Conservation (phyloP, 2,888 invertebrate species). For the Sphinx pinastri region DNA sequence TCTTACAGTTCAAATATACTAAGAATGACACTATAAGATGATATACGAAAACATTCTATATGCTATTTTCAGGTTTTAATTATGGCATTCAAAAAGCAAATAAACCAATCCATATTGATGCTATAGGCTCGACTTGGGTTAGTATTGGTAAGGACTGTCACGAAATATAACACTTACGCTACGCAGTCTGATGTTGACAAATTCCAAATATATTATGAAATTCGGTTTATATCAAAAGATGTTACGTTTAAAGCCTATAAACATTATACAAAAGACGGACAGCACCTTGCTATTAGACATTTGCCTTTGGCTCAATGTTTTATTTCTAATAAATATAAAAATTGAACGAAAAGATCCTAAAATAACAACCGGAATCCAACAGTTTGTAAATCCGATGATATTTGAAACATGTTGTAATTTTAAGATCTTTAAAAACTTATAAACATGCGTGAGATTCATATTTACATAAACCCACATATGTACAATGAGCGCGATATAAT, state of each 20-base stretch:
- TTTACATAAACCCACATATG: conserved; percentile 57
- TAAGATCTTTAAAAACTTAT: conserved; percentile 1
- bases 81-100: conserved; percentile 23
- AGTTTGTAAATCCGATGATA: neutral
- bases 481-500: conserved; percentile 43
- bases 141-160: neutral
- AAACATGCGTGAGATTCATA: conserved; percentile 60
- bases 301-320: conserved; percentile 78
- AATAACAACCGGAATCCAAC: conserved; percentile 25
- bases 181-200: conserved; percentile 20
- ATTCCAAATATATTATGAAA: conserved; percentile 44
- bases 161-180: conserved; percentile 3
- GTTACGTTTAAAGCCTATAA: conserved; percentile 67
- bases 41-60: conserved; percentile 1
- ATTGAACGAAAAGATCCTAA: conserved; percentile 26
- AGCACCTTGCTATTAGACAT: conserved; percentile 75
- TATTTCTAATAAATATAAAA: conserved; percentile 31
- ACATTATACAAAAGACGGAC: conserved; percentile 63
- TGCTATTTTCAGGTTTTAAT: conserved; percentile 22
- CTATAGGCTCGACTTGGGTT: conserved; percentile 4
- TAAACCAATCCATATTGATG: conserved; percentile 11
- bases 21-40: neutral
- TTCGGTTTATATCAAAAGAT: conserved; percentile 59
- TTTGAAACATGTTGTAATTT: neutral
- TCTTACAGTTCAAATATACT: conserved; percentile 6